These are phyloP conservation scores for Parotocinclus haroldoi DNA, from an alignment of 2,797 vertebrate species.

Conservation along the genomic window DNA sequence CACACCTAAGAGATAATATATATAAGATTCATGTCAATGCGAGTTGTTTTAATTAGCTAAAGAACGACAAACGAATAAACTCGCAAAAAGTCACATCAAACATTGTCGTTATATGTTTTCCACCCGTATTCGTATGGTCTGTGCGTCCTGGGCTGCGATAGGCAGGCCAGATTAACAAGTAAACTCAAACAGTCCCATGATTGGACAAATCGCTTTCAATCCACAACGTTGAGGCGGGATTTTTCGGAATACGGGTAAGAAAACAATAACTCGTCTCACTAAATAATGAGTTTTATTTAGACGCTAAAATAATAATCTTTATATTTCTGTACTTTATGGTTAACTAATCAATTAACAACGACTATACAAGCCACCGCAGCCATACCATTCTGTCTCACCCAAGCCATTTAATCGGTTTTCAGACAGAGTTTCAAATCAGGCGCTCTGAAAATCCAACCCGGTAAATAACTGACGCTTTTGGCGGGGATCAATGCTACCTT, in stretches of 20 bases:
- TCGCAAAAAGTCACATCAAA: not conserved
- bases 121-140: slow-evolving; percentile 2
- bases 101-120: not conserved
- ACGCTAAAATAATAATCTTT: too few relatives aligned
- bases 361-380: not conserved
- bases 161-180: too few relatives aligned
- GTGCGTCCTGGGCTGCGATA: not conserved
- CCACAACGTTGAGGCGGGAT: not conserved
- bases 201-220: too few relatives aligned
- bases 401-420: slow-evolving; percentile 19
- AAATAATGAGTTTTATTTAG: too few relatives aligned
- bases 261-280: not conserved
- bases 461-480: not conserved
- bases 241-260: not conserved
- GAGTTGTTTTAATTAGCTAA: too few relatives aligned
- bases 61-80: not conserved
- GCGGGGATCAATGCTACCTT: not conserved
- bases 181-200: too few relatives aligned
- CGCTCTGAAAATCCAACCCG: slow-evolving; percentile 1
- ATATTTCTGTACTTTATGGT: too few relatives aligned
- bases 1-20: slow-evolving; percentile 62
- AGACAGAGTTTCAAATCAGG: slow-evolving; percentile 23
- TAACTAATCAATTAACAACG: not conserved
- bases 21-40: too few relatives aligned
- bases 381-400: slow-evolving; percentile 15